These are phyloP conservation scores for Drosophila setifemur DNA, from an alignment of 1,140 invertebrate species.

Conservation along the genomic window DNA sequence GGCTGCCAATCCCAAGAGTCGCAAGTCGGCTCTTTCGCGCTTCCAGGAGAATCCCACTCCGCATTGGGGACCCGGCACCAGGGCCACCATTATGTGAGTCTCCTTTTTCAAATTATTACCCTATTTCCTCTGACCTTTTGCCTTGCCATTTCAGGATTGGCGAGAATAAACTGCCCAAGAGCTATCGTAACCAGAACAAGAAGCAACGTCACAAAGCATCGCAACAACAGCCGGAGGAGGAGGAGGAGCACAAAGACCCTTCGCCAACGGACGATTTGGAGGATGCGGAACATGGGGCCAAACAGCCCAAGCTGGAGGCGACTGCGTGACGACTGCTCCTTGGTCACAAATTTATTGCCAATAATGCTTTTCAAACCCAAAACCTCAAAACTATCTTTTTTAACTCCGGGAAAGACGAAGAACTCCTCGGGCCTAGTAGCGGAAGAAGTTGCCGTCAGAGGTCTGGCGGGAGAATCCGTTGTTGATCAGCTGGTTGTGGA, in stretches of 20 bases:
- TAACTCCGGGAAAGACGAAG: not conserved
- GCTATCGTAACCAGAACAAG: constrained; percentile 86
- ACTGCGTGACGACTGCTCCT: constrained; percentile 41
- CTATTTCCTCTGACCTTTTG: not conserved
- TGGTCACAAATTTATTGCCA: constrained; percentile 52
- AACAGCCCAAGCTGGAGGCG: constrained; percentile 50
- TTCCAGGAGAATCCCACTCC: constrained; percentile 94
- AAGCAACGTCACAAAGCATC: constrained; percentile 65
- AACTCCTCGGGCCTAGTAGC: constrained; percentile 73
- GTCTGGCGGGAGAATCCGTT: constrained; percentile 87
- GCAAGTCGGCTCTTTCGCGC: constrained; percentile 88
- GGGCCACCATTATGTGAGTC: constrained; percentile 87
- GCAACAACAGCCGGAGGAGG: constrained; percentile 16
- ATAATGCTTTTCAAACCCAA: constrained; percentile 28
- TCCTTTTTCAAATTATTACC: not conserved
- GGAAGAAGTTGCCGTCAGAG: constrained; percentile 86
- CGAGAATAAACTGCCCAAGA: constrained; percentile 85
- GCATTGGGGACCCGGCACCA: constrained; percentile 94
- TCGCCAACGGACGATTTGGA: not conserved
- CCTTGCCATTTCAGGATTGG: constrained; percentile 83
- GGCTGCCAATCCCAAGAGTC: constrained; percentile 91
- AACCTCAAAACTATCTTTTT: not conserved
- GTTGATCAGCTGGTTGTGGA: constrained; percentile 86
- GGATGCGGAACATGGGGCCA: constrained; percentile 17
- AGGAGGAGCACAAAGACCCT: not conserved